Evolutionary conservation across 92 coral and sea anemone genomes (phyloP).

Genomic region (Hydrozoanthus gracilis): DNA sequence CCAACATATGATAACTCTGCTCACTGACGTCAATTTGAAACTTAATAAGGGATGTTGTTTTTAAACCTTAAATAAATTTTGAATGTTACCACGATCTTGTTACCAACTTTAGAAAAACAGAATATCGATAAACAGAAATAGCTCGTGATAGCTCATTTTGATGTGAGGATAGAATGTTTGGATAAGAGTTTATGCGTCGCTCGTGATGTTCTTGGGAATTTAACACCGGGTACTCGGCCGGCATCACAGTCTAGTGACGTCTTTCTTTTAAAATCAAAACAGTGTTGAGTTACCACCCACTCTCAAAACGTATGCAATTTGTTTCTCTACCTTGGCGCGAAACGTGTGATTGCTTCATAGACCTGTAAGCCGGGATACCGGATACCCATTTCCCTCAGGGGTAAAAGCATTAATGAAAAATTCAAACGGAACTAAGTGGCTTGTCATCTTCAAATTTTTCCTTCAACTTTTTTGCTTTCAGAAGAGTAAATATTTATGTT

Average conservation of each 20-base stretch:
- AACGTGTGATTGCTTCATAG: neutral
- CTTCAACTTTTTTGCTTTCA: neutral
- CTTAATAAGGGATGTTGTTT: no score
- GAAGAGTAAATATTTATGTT: constrained; percentile 30
- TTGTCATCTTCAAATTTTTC: neutral
- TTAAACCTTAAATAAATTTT: neutral
- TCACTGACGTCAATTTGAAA: no score
- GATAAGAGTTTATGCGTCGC: neutral
- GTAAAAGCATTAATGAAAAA: neutral
- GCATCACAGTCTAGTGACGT: constrained; percentile 1
- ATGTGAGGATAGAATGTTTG: neutral
- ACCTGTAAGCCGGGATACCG: constrained; percentile 1
- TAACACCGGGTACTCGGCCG: neutral
- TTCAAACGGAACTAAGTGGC: neutral
- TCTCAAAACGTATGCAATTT: no score
- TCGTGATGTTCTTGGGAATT: neutral
- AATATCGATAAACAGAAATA: neutral
- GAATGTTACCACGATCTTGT: neutral
- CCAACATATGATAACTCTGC: no score
- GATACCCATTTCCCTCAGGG: neutral
- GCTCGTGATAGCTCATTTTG: neutral
- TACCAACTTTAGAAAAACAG: neutral
- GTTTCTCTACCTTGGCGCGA: neutral
- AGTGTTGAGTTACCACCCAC: neutral
- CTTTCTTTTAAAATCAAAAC: constrained; percentile 13